Evolutionary conservation across 2,113 vertebrate species (phyloP).

Genomic region (Amazona guildingii): DNA sequence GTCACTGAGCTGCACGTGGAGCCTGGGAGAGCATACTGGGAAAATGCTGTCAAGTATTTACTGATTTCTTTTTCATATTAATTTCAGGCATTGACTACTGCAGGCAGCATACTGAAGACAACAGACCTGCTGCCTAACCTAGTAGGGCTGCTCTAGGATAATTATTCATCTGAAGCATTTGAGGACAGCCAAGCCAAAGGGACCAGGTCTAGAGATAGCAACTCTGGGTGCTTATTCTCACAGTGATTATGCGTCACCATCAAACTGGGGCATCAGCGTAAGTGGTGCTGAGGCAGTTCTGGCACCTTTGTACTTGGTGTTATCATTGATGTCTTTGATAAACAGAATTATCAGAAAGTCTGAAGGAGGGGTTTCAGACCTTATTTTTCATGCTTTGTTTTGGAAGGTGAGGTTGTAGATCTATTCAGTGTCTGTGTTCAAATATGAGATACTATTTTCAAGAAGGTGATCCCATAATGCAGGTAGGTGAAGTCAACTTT

Average conservation of each 20-base stretch:
- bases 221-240: neutral
- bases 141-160: neutral
- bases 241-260: neutral
- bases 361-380: neutral
- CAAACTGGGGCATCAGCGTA: neutral
- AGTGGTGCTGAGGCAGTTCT: neutral
- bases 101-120: neutral
- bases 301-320: neutral
- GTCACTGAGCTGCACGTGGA: neutral
- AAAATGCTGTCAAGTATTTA: neutral
- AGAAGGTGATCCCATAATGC: neutral
- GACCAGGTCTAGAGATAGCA: neutral
- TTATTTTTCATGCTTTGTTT: neutral
- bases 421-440: neutral
- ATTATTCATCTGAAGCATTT: neutral
- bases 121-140: fast-evolving
- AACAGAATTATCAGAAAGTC: neutral
- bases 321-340: neutral
- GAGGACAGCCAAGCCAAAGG: neutral
- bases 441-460: neutral
- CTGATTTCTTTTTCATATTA: neutral
- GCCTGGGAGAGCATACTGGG: neutral
- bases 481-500: neutral
- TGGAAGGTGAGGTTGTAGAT: neutral
- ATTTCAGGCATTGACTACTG: neutral